Evolutionary conservation across 2,113 vertebrate species (phyloP).

Genomic region (Australoheros scitulus): DNA sequence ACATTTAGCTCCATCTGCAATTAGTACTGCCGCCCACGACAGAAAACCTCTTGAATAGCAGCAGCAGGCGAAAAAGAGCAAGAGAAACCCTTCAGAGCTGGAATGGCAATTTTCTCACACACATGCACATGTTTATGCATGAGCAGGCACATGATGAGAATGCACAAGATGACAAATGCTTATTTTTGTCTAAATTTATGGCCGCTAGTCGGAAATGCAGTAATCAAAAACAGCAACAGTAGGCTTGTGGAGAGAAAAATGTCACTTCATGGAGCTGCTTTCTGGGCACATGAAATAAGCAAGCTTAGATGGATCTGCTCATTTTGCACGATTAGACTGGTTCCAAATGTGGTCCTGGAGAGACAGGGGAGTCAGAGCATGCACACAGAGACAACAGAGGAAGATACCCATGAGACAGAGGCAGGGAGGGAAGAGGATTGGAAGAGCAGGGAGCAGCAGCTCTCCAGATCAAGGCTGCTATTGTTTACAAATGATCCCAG

Average conservation of each 20-base stretch:
- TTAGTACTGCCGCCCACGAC: slow-evolving; percentile 74
- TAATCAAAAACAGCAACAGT: neutral
- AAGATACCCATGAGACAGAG: slow-evolving; percentile 22
- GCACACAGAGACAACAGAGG: slow-evolving; percentile 5
- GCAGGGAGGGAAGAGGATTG: slow-evolving; percentile 7
- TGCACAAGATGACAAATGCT: slow-evolving; percentile 6
- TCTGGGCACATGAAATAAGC: slow-evolving; percentile 23
- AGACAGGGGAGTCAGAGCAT: neutral
- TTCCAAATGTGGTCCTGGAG: slow-evolving; percentile 11
- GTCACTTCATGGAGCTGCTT: neutral
- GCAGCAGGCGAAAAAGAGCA: slow-evolving; percentile 32
- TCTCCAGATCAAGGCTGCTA: slow-evolving; percentile 65
- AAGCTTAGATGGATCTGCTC: slow-evolving; percentile 48
- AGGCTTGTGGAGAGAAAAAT: neutral
- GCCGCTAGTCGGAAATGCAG: neutral
- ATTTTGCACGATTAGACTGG: slow-evolving; percentile 58
- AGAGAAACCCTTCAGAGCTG: slow-evolving; percentile 8
- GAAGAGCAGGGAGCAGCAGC: slow-evolving; percentile 24
- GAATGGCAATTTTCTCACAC: slow-evolving; percentile 38
- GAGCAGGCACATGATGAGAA: slow-evolving; percentile 19
- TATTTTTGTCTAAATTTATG: neutral
- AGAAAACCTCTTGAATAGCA: slow-evolving; percentile 75
- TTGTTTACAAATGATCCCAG: slow-evolving; percentile 77
- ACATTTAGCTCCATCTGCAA: slow-evolving; percentile 81
- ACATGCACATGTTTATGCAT: slow-evolving; percentile 8